Percentiles rank a stretch among this genome's conserved stretches.
Evolutionary conservation across 2,797 vertebrate species (phyloP).

Genomic region (Chanos chanos): DNA sequence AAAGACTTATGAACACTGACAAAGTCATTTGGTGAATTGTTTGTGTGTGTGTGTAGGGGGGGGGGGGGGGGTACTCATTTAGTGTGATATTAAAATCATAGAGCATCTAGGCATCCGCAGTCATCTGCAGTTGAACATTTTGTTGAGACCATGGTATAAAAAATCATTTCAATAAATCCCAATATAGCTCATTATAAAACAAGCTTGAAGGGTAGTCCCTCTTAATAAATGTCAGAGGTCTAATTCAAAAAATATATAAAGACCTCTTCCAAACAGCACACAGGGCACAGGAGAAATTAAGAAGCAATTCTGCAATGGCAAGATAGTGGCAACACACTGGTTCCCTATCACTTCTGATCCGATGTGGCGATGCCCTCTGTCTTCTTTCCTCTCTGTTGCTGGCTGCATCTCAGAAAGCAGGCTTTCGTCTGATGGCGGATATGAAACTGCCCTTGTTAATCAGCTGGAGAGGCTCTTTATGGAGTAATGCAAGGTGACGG

Average conservation of each 20-base stretch:
- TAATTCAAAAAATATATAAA: neutral
- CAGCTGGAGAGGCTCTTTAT: slow-evolving; percentile 7
- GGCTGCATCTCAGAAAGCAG: slow-evolving; percentile 4
- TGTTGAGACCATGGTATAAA: too few relatives aligned
- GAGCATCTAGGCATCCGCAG: too few relatives aligned
- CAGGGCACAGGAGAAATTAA: neutral
- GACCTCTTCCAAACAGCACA: neutral
- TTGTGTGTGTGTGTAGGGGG: too few relatives aligned
- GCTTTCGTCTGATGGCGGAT: slow-evolving; percentile 2
- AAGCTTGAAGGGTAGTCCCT: slow-evolving; percentile 1
- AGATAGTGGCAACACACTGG: slow-evolving; percentile 11
- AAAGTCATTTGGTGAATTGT: too few relatives aligned
- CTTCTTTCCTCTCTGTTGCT: neutral
- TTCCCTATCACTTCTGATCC: slow-evolving; percentile 13
- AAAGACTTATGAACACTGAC: too few relatives aligned
- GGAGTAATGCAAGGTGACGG: slow-evolving; percentile 18
- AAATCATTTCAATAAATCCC: neutral
- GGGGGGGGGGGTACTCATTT: too few relatives aligned
- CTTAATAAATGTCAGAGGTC: neutral
- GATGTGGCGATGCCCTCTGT: slow-evolving; percentile 1
- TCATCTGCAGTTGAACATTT: too few relatives aligned
- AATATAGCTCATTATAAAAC: neutral
- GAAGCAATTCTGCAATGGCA: neutral
- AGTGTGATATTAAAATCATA: too few relatives aligned
- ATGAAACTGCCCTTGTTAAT: slow-evolving; percentile 32